Base-by-base conservation (phyloP, 2,888 invertebrate species). In the Cantharis nigra region DNA sequence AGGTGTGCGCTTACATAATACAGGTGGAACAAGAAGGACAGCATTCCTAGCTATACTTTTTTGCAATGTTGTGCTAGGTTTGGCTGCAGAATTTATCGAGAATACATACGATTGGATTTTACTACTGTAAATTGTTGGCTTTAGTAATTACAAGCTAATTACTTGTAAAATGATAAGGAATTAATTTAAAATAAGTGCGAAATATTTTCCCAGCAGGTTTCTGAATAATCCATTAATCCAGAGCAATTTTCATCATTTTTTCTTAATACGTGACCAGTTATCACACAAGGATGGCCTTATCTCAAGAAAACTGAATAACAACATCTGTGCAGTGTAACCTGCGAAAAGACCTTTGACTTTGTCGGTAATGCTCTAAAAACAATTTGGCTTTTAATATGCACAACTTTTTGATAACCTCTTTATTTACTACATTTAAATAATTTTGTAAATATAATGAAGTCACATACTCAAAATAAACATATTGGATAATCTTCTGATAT, bases 11-110 rank as follows among this genome's bases (percentile, higher is more conserved):
- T 49, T 49, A 49, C 49, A 49, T 49, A 49, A 49, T 49, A n/a
- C 49, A 49, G 49, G 49, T 49, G 49, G 70, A 76, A 76, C 76
- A 73, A 72, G 76, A 73, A 76, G 64, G 73, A 73, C 76, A 70
- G 30, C 76, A 76, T 76, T 76, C 76, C 70, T 72, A 26, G 69
- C 23, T 9, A 26, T 20, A 62, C 26, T 70, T 72, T 72, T 73
- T 76, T 49, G 49, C 49, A 49, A 49, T 49, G 49, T 49, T 49
- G 49, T 49, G 49, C 49, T 49, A 49, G 49, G 49, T 49, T 49
- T 49, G 49, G 49, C n/a, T n/a, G 49, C 49, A 49, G 49, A 33
- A 33, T 33, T 33, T 33, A 33, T 33, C 33, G 33, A 33, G 33
- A 9, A 49, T 49, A 49, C n/a, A 49, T 49, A 7, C 49, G 49